Evolutionary conservation across 1,140 invertebrate genomes (phyloP), one percentile per base, ranked within the genome.

Genomic region (Aphelenchoides fujianensis): DNA sequence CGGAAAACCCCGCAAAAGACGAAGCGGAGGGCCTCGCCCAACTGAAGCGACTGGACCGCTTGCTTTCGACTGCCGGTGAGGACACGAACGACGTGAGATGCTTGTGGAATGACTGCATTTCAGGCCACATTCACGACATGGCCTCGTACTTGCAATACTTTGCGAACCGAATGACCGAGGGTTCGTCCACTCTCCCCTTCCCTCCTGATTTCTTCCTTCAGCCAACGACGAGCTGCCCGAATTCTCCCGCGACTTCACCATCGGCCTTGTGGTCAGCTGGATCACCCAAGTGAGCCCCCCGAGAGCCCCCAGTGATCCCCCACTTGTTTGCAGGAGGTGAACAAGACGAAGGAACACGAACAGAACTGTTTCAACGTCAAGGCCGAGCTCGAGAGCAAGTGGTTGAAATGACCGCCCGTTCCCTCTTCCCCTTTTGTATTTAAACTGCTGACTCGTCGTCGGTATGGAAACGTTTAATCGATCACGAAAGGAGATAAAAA

Each of bases 361-460:
- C 55, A 59, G 23, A 59, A 59, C 55, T 59, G 55, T 59, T 59
- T 59, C 55, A 59, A 59, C 55, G 55, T 59, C 12, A 59, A 59
- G 23, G 28, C 55, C 5, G 55, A 59, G 55, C 23, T 59, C 12
- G 55, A 59, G 19, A 30, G 27, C 19, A 59, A 59, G 19, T 48
- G 41, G 41, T 48, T 48, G 23, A 48, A 48, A 16, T 48, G 23
- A 48, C 41, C 12, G 23, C 12, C 23, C 41, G 23, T 16, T 23
- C 12, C 41, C 41, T 48, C n/a, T n/a, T n/a, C n/a, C n/a, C n/a
- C n/a, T n/a, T n/a, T n/a, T n/a, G n/a, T n/a, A n/a, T n/a, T n/a
- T n/a, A n/a, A n/a, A n/a, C n/a, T n/a, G n/a, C n/a, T n/a, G n/a
- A n/a, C n/a, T n/a, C n/a, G n/a, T n/a, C n/a, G n/a, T n/a, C n/a